Percentiles rank a stretch among this genome's conserved stretches.
phyloP scores from a whole-genome alignment of 2,888 invertebrate genomes.

The Leptinotarsa haldemani region DNA sequence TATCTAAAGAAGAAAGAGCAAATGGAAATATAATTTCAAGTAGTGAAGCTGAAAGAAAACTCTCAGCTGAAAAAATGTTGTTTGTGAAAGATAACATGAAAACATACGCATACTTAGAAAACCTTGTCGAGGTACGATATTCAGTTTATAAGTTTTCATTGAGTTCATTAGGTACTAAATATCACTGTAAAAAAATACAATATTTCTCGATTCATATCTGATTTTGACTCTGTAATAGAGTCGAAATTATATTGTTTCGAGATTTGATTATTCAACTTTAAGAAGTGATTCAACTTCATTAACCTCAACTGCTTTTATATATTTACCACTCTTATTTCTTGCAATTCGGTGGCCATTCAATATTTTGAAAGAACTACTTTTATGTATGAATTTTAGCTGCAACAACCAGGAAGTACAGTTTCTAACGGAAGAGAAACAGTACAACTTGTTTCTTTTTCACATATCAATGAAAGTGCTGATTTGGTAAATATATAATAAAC shows the following conservation, averaged over 20 bases:
- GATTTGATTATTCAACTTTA: neutral
- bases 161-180: neutral
- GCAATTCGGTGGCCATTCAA: neutral
- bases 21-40: neutral
- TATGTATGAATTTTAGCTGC: neutral
- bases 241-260: neutral
- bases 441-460: neutral
- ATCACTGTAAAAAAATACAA: neutral
- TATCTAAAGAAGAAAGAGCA: neutral
- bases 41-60: neutral
- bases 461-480: neutral
- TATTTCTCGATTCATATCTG: neutral
- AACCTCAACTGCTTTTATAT: no score
- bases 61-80: neutral
- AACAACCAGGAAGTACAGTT: neutral
- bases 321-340: no score
- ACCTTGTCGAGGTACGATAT: slow-evolving; percentile 7
- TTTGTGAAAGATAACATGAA: neutral
- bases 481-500: neutral
- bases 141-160: slow-evolving; percentile 1
- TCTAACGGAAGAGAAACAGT: neutral
- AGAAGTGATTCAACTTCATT: neutral
- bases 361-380: neutral
- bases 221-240: neutral
- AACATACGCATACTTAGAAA: slow-evolving; percentile 7